A percentile compares a stretch with the other conserved stretches of the same genome.
These are phyloP conservation scores for Agrenia bidenticulata DNA, from an alignment of 2,888 invertebrate species.

Conservation along the genomic window DNA sequence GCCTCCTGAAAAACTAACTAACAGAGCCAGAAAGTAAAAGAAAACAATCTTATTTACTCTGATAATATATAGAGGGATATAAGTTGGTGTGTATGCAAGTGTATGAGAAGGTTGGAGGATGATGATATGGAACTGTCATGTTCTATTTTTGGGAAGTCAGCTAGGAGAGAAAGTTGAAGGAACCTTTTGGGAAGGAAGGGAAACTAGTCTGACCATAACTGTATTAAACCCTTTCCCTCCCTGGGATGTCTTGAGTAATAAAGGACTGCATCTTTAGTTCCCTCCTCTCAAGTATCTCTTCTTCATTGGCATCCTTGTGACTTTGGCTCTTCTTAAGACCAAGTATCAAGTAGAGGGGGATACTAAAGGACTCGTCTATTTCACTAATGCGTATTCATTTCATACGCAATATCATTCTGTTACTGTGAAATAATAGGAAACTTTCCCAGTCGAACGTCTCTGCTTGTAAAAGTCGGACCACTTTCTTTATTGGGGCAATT, in stretches of 20 bases:
- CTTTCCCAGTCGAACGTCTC: not conserved
- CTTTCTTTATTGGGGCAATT: constrained; percentile 23
- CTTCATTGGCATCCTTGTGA: no score
- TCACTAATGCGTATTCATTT: constrained; percentile 9
- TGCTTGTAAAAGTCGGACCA: not conserved
- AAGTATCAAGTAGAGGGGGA: no score
- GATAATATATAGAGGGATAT: constrained; percentile 1
- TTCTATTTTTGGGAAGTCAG: not conserved
- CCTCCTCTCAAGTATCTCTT: no score
- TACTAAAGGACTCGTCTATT: no score
- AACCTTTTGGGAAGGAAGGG: not conserved
- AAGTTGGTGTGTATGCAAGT: no score
- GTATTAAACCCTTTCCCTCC: not conserved
- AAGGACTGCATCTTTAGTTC: not conserved
- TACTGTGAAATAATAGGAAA: constrained; percentile 6
- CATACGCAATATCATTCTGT: not conserved
- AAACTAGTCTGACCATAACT: constrained; percentile 7
- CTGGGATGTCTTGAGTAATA: not conserved
- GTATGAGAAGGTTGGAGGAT: no score
- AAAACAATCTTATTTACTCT: constrained; percentile 5
- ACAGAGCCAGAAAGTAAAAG: constrained; percentile 4
- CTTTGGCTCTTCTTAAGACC: no score
- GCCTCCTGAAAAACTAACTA: constrained; percentile 1
- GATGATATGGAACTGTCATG: not conserved
- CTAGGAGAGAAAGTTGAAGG: constrained; percentile 1